phyloP scores from a whole-genome alignment of 1,140 invertebrate species.

The Cyclargus thomasi region DNA sequence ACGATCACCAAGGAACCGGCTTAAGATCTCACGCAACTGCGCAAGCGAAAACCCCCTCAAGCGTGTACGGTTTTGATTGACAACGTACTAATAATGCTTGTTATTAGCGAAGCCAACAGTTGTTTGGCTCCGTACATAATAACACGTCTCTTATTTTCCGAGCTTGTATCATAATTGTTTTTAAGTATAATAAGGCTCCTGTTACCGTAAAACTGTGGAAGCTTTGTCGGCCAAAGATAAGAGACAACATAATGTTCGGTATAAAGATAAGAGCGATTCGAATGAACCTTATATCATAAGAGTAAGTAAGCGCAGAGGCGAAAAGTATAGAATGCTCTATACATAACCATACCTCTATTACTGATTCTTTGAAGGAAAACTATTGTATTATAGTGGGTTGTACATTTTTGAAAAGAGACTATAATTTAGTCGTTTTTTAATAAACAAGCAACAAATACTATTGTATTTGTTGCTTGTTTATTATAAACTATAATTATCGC shows the following conservation, averaged over 20 bases:
- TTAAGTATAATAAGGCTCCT: slow-evolving; percentile 6
- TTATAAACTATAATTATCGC: no score
- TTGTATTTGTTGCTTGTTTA: no score
- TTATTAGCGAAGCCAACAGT: background rate
- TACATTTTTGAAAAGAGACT: no score
- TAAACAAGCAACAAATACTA: no score
- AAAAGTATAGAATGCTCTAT: background rate
- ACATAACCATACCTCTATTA: background rate
- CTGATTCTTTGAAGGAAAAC: no score
- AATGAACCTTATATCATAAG: slow-evolving; percentile 12
- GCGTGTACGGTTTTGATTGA: background rate
- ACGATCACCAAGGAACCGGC: background rate
- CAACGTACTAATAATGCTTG: slow-evolving; percentile 1
- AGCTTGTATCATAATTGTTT: background rate
- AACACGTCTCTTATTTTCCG: slow-evolving; percentile 9
- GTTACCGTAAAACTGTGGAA: background rate
- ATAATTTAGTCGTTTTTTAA: no score
- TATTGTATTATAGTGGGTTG: no score
- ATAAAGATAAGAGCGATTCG: slow-evolving; percentile 12
- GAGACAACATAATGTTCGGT: slow-evolving; percentile 1
- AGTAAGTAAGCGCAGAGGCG: background rate
- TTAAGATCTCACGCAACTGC: background rate
- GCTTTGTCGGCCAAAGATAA: slow-evolving; percentile 9
- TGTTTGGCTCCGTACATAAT: background rate
- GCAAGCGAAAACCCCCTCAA: background rate